Conservation (phyloP, 2,888 invertebrate species). For the Hymenopus coronatus region DNA sequence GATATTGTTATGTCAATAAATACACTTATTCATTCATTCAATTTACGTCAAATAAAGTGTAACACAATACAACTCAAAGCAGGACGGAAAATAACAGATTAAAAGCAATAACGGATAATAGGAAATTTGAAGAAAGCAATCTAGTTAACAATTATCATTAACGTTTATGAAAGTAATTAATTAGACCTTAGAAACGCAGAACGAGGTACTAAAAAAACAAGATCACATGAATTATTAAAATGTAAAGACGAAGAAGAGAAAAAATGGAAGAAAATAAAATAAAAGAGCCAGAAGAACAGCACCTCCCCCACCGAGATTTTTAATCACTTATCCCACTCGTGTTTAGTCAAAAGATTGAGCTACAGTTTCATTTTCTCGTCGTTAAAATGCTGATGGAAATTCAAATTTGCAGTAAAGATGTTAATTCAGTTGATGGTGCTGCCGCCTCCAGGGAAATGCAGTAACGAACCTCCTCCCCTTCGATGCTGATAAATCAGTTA, state of each 20-base stretch:
- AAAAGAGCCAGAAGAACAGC: background rate
- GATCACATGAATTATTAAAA: background rate
- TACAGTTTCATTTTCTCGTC: background rate
- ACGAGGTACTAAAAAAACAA: background rate
- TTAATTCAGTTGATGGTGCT: background rate
- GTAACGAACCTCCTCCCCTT: background rate
- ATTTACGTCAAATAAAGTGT: no score
- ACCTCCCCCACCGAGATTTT: background rate
- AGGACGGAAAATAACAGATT: no score
- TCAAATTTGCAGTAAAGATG: slow-evolving; percentile 1
- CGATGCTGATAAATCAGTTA: background rate
- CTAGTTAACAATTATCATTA: no score
- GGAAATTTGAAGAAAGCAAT: no score
- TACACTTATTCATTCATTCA: no score
- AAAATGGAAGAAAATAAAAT: background rate
- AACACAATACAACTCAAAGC: no score
- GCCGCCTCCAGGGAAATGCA: background rate
- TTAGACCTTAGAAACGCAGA: background rate
- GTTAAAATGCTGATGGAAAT: slow-evolving; percentile 2
- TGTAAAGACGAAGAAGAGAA: background rate
- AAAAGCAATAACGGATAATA: no score
- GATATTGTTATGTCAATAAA: no score
- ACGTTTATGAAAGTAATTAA: no score
- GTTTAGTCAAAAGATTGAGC: background rate
- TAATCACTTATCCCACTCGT: background rate